A percentile compares a stretch with the other conserved stretches of the same genome.
phyloP scores from a whole-genome alignment of 2,888 invertebrate genomes.

The Athalia rosae region DNA sequence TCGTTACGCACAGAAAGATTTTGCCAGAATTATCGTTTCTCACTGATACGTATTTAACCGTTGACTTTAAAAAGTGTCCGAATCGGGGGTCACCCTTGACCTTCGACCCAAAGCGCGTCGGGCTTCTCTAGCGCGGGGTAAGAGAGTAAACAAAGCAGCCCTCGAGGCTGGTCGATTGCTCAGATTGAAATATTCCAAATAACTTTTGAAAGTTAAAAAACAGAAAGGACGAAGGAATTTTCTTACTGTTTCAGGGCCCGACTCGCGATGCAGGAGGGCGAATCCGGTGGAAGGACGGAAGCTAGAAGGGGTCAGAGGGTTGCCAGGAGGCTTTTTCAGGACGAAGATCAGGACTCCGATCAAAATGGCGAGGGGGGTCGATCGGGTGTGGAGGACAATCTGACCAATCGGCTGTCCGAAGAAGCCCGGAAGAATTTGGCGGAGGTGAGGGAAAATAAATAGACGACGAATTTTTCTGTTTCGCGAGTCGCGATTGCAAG shows the following conservation, averaged over 20 bases:
- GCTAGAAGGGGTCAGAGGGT: slow-evolving; percentile 60
- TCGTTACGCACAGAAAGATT: too few relatives aligned
- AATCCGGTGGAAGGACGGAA: slow-evolving; percentile 53
- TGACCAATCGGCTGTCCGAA: slow-evolving; percentile 58
- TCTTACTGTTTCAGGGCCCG: slow-evolving; percentile 62
- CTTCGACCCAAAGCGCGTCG: too few relatives aligned
- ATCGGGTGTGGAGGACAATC: slow-evolving; percentile 57
- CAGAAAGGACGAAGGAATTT: too few relatives aligned
- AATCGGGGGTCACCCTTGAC: too few relatives aligned
- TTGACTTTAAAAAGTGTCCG: too few relatives aligned
- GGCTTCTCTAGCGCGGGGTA: too few relatives aligned
- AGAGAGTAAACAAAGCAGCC: too few relatives aligned
- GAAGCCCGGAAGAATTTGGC: slow-evolving; percentile 57
- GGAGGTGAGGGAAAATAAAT: slow-evolving; percentile 55
- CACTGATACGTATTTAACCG: too few relatives aligned
- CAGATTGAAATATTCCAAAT: too few relatives aligned
- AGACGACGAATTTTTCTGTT: neutral
- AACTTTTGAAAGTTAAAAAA: too few relatives aligned
- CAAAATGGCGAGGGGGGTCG: slow-evolving; percentile 26
- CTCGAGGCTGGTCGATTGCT: too few relatives aligned
- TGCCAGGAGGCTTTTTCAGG: slow-evolving; percentile 73
- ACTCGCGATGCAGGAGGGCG: slow-evolving; percentile 66
- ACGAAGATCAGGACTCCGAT: slow-evolving; percentile 65
- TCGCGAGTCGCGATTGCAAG: neutral
- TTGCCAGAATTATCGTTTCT: too few relatives aligned